Percentiles rank a stretch among this genome's conserved stretches.
phyloP scores from a whole-genome alignment of 2,797 vertebrate genomes.

The Pantherophis alleghaniensis region DNA sequence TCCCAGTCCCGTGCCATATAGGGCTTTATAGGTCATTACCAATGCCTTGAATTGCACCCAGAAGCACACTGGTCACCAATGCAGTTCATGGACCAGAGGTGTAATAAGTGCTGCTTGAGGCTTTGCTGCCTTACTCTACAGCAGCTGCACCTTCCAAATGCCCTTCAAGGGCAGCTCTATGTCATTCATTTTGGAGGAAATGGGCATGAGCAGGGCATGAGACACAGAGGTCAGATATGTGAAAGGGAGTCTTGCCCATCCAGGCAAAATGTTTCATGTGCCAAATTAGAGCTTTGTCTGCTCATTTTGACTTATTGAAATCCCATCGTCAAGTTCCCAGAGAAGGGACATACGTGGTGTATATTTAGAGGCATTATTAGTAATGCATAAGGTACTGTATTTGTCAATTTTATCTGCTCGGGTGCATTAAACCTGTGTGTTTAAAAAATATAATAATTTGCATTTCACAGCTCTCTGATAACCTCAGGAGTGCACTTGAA shows the following conservation, averaged over 20 bases:
- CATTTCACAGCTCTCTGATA: constrained; percentile 83
- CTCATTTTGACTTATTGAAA: constrained; percentile 73
- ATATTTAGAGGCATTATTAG: constrained; percentile 83
- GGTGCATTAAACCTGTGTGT: constrained; percentile 84
- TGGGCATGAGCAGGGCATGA: background rate
- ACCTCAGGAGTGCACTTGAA: constrained; percentile 86
- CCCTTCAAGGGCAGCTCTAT: background rate
- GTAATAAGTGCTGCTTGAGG: background rate
- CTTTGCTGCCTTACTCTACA: background rate
- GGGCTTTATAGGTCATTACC: background rate
- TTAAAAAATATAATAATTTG: constrained; percentile 86
- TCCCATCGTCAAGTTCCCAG: constrained; percentile 77
- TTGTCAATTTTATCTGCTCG: constrained; percentile 85
- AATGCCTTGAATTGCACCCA: background rate
- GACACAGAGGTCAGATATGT: constrained; percentile 36
- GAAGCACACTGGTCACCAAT: background rate
- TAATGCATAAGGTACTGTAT: constrained; percentile 83
- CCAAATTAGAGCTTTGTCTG: constrained; percentile 67
- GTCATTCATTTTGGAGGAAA: background rate
- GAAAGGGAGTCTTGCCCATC: constrained; percentile 38
- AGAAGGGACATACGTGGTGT: constrained; percentile 75
- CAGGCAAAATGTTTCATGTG: constrained; percentile 64
- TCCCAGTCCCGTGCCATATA: background rate
- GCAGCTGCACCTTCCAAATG: background rate
- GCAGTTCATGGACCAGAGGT: background rate